phyloP scores from a whole-genome alignment of 2,888 invertebrate genomes.

The Latrodectus elegans region DNA sequence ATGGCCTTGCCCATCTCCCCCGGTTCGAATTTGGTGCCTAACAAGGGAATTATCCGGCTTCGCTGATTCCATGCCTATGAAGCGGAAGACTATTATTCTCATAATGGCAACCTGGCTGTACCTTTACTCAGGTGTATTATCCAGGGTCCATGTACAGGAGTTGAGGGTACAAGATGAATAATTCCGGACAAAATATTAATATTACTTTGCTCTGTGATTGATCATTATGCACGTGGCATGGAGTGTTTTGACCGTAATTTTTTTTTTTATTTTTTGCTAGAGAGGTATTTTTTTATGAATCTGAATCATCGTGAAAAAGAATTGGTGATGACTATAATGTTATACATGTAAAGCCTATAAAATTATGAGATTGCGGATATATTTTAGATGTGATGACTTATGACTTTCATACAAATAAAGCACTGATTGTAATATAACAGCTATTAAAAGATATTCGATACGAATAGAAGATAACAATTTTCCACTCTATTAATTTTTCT shows the following conservation, averaged over 20 bases:
- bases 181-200: not conserved
- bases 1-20: conserved; percentile 15
- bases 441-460: too few relatives aligned
- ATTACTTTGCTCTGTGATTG: not conserved
- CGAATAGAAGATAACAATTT: too few relatives aligned
- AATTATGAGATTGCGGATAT: too few relatives aligned
- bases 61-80: conserved; percentile 20
- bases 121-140: conserved; percentile 36
- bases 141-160: not conserved
- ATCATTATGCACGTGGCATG: not conserved
- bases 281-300: too few relatives aligned
- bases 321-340: too few relatives aligned
- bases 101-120: conserved; percentile 43
- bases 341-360: too few relatives aligned
- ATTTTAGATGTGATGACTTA: too few relatives aligned
- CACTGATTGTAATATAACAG: too few relatives aligned
- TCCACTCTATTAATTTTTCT: too few relatives aligned
- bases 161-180: not conserved
- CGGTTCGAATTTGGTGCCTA: conserved; percentile 19
- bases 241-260: not conserved
- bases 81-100: conserved; percentile 51
- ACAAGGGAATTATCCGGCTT: conserved; percentile 52
- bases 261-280: too few relatives aligned
- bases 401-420: too few relatives aligned
- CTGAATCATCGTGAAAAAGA: too few relatives aligned